These are phyloP conservation scores for Chrysogorgia sp. DNA, from an alignment of 92 coral and sea anemone species.

Conservation along the genomic window DNA sequence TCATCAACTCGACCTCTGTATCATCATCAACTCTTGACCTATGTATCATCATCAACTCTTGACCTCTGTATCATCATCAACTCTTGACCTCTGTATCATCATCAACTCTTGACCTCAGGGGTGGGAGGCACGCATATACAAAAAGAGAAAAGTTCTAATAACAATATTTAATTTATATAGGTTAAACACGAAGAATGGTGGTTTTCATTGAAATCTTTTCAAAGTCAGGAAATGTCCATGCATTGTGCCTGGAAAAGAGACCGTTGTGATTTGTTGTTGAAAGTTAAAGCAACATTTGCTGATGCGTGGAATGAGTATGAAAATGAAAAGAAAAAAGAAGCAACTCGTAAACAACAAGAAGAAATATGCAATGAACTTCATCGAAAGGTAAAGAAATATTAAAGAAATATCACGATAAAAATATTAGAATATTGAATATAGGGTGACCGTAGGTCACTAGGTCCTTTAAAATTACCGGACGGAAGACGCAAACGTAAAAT, in stretches of 20 bases:
- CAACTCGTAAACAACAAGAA: conserved; percentile 77
- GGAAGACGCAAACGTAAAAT: too few relatives aligned
- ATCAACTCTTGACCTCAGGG: too few relatives aligned
- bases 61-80: too few relatives aligned
- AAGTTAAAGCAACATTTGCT: conserved; percentile 82
- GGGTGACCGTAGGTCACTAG: not conserved
- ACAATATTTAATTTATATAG: conserved; percentile 30
- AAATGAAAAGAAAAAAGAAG: conserved; percentile 66
- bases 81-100: too few relatives aligned
- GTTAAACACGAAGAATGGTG: conserved; percentile 96
- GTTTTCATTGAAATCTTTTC: conserved; percentile 80
- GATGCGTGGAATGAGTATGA: conserved; percentile 94
- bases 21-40: too few relatives aligned
- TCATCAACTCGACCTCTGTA: too few relatives aligned
- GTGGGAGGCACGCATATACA: too few relatives aligned
- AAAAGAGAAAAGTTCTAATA: not conserved
- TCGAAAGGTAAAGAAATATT: conserved; percentile 66
- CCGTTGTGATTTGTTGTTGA: conserved; percentile 80
- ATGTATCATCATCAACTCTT: too few relatives aligned
- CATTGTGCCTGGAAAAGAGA: conserved; percentile 84
- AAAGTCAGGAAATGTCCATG: conserved; percentile 71
- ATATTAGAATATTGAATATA: not conserved
- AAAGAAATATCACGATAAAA: too few relatives aligned
- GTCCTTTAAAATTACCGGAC: too few relatives aligned
- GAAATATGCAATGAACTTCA: conserved; percentile 84